Percentiles rank a stretch among this genome's conserved stretches.
These are phyloP conservation scores for Polydrusus tereticollis DNA, from an alignment of 2,888 invertebrate species.

Conservation along the genomic window DNA sequence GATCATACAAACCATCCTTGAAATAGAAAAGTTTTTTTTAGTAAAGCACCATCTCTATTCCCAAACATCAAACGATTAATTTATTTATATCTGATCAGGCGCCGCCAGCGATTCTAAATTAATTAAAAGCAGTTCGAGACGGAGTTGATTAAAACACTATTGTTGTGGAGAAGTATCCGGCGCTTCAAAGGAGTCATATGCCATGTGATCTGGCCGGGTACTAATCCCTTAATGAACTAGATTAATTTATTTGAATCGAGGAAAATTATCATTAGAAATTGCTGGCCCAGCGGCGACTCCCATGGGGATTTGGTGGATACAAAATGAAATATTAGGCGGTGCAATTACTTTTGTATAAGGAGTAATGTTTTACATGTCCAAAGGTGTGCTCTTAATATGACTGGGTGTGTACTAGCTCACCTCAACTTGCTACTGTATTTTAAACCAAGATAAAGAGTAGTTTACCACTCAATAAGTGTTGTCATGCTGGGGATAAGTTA, in stretches of 20 bases:
- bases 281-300: neutral
- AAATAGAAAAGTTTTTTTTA: too few species aligned
- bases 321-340: too few species aligned
- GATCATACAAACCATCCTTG: too few species aligned
- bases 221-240: neutral
- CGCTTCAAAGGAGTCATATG: neutral
- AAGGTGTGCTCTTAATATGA: too few species aligned
- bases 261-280: slow-evolving; percentile 6
- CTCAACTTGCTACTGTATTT: too few species aligned
- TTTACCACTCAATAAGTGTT: too few species aligned
- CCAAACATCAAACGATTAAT: too few species aligned
- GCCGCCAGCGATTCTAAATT: neutral
- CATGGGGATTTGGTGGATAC: neutral
- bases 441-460: too few species aligned
- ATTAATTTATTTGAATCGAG: slow-evolving; percentile 14
- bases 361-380: neutral
- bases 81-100: neutral
- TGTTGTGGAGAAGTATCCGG: neutral
- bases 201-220: neutral
- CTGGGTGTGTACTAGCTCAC: too few species aligned
- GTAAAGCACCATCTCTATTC: too few species aligned
- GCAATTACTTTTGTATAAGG: neutral
- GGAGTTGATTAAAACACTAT: neutral
- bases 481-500: too few species aligned
- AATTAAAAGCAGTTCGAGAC: neutral